Percentiles rank a stretch among this genome's conserved stretches.
These are phyloP conservation scores for Pedicia rivosa DNA, from an alignment of 2,888 invertebrate species.

Conservation along the genomic window DNA sequence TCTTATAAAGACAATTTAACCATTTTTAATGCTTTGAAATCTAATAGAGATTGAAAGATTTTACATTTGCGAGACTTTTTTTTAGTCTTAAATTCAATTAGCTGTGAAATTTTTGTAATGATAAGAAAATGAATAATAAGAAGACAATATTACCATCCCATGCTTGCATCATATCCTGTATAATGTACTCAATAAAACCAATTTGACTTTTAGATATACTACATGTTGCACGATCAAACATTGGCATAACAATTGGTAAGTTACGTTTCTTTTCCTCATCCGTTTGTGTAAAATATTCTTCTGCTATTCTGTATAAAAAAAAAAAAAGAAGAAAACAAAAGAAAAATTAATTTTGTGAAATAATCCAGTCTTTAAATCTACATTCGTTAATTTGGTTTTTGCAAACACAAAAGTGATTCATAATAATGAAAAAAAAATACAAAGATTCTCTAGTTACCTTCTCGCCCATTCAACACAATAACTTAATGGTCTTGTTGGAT, in stretches of 20 bases:
- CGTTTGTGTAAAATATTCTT: constrained; percentile 95
- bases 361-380: neutral
- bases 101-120: too few relatives aligned
- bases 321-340: too few relatives aligned
- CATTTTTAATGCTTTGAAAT: too few relatives aligned
- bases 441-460: constrained; percentile 28
- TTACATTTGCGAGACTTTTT: too few relatives aligned
- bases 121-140: too few relatives aligned
- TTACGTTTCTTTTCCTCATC: constrained; percentile 84
- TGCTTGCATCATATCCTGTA: constrained; percentile 94
- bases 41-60: too few relatives aligned
- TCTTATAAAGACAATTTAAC: too few relatives aligned
- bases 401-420: neutral
- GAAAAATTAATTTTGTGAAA: constrained; percentile 1
- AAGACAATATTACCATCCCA: constrained; percentile 84
- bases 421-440: neutral
- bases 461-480: constrained; percentile 86
- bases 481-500: constrained; percentile 77
- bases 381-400: neutral
- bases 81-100: too few relatives aligned
- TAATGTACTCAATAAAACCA: constrained; percentile 94
- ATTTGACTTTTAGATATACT: constrained; percentile 96
- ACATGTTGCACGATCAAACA: constrained; percentile 88
- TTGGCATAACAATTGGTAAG: constrained; percentile 94
- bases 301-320: constrained; percentile 74